These are phyloP conservation scores for Excalfactoria chinensis DNA, from an alignment of 2,113 vertebrate species.

Conservation along the genomic window DNA sequence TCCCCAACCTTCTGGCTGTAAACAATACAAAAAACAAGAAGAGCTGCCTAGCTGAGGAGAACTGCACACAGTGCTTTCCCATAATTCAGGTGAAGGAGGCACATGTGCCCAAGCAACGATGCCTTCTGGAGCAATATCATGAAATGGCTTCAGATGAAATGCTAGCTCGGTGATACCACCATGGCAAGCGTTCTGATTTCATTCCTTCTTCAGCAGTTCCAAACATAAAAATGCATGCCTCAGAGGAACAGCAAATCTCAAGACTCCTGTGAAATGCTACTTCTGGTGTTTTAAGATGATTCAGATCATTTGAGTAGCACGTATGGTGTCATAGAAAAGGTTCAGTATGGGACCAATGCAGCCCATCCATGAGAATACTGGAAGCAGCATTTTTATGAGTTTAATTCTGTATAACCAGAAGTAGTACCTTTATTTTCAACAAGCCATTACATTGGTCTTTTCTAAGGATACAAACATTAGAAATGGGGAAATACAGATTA, in stretches of 20 bases:
- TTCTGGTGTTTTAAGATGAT: neutral
- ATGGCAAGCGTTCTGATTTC: neutral
- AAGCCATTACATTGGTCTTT: neutral
- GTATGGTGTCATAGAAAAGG: neutral
- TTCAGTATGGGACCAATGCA: neutral
- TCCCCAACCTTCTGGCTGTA: neutral
- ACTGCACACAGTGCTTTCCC: neutral
- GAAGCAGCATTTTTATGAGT: neutral
- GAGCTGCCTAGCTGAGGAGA: neutral
- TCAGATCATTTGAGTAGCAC: neutral
- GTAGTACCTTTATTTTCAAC: neutral
- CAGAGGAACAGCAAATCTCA: neutral
- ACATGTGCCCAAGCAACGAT: accelerated
- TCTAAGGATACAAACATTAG: neutral
- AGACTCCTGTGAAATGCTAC: neutral
- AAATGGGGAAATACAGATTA: neutral
- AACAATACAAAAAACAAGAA: neutral
- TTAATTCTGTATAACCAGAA: neutral
- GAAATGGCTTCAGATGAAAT: accelerated
- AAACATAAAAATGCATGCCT: neutral
- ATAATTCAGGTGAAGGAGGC: too few species aligned
- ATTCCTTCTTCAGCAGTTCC: neutral
- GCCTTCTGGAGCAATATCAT: accelerated
- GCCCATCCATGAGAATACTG: neutral
- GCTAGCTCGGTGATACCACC: neutral